Base-by-base conservation (phyloP, 2,797 vertebrate species). In the Percopsis omiscomaycus region DNA sequence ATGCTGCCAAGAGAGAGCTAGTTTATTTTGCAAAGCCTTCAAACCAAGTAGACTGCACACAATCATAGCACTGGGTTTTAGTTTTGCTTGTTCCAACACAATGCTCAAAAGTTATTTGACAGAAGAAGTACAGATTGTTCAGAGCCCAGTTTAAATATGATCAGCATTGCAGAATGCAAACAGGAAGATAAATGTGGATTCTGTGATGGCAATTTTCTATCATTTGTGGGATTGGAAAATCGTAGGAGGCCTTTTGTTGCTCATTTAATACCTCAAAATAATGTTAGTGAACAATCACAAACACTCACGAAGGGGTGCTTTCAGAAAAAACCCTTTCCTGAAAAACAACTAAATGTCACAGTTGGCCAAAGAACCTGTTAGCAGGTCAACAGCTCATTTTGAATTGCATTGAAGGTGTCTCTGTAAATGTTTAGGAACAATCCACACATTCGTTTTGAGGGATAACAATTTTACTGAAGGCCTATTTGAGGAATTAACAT, bases 41-140 rank as follows among this genome's bases (percentile, higher is more conserved):
- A 75, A 82, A 81, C 81, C 74, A 74, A 80, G 85, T 74, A 84
- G 83, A 88, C 88, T 77, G 84, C 86, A 79, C 82, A 88, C 87
- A 89, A 89, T 87, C 86, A 85, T 22, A 69, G 82, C 78, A 84
- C 51, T 86, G 86, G 82, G 85, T 84, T 83, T 92, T 85, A 79
- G 86, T 91, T 91, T 92, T 79, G 86, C 87, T 83, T 80, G 80
- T 84, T 78, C 85, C 85, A 77, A 92, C 91, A 93, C 91, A 92
- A 93, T 90, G 75, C 81, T 80, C 69, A 64, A 82, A 89, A 91
- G 88, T 90, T 92, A 84, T 84, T 79, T 86, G 86, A 90, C 85
- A 83, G 84, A 57, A 75, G 81, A 83, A 79, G 74, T 82, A 77
- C 72, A 79, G 81, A 89, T 89, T 91, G 87, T 90, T 92, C 86